Evolutionary conservation across 2,113 vertebrate genomes (phyloP), one percentile per base, ranked within the genome.

Genomic region (Malurus alboscapulatus): DNA sequence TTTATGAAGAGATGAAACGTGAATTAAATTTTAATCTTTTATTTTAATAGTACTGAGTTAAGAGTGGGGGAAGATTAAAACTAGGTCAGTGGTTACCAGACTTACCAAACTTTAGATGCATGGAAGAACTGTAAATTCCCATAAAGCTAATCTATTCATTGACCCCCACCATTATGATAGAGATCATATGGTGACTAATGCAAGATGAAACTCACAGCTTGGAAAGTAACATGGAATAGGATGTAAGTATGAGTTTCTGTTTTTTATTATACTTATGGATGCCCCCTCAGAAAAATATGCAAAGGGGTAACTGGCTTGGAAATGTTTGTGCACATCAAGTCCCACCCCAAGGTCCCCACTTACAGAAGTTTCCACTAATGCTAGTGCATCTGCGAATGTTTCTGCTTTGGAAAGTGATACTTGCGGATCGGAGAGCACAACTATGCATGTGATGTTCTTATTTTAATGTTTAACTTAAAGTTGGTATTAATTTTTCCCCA

Each of bases 181-280:
- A 99, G 99, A 99, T 99, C 99, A 99, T 99, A 99, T 99, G 99
- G 99, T 99, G 99, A 99, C 99, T 99, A 99, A 99, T 99, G 99
- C 99, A 99, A 99, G 99, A 99, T 99, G 99, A 99, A 99, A 99
- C 99, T 98, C 98, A 99, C 99, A 99, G 99, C 99, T 99, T 99
- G 99, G 98, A 99, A 99, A 99, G 99, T 99, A 98, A 98, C 99
- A 98, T 99, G 99, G 99, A 98, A 99, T 99, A 99, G 98, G 99
- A 99, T 99, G 99, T 99, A 99, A 99, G 99, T 99, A 99, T 99
- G 98, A 99, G 98, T 98, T 99, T 99, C 98, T 98, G 98, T 99
- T 99, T 99, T 98, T 99, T 97, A 98, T 98, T 99, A 99, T 98
- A 98, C 98, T 98, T 98, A 98, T 98, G 99, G 99, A 99, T 99